phyloP scores from a whole-genome alignment of 2,888 invertebrate species.

The Ormyrus labotus region DNA sequence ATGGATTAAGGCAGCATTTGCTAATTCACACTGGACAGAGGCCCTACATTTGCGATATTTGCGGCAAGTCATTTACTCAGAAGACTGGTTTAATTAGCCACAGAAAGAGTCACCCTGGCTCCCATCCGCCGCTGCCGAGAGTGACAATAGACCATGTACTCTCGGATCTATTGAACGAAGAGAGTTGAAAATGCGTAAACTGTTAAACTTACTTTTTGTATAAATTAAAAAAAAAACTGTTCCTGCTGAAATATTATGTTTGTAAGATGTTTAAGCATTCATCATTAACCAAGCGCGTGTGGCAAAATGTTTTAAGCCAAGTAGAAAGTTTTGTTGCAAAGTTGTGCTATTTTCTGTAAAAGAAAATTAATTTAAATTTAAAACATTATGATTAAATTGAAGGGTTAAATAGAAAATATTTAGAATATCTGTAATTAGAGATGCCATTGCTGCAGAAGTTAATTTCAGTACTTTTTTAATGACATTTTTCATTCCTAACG shows the following conservation, averaged over 20 bases:
- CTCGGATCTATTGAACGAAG: constrained; percentile 38
- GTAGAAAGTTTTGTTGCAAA: no score
- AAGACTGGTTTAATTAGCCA: constrained; percentile 73
- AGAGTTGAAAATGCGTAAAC: neutral
- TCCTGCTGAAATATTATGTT: no score
- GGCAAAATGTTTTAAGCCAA: no score
- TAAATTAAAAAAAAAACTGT: no score
- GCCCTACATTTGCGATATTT: constrained; percentile 72
- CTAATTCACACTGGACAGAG: constrained; percentile 71
- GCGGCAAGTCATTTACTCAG: constrained; percentile 72
- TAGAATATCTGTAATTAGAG: neutral
- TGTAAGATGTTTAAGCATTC: no score
- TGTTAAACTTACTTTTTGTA: no score
- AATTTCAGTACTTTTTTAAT: neutral
- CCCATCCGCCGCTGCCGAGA: constrained; percentile 71
- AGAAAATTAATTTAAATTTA: no score
- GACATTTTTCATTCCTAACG: no score
- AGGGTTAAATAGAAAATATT: neutral
- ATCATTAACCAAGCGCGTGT: no score
- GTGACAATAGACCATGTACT: constrained; percentile 67
- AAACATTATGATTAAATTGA: neutral
- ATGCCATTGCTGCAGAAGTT: neutral
- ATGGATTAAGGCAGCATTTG: constrained; percentile 69
- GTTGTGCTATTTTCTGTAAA: no score
- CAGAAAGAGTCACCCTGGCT: constrained; percentile 72